Base-by-base conservation (phyloP, 2,888 invertebrate genomes). In the Vanessa cardui region DNA sequence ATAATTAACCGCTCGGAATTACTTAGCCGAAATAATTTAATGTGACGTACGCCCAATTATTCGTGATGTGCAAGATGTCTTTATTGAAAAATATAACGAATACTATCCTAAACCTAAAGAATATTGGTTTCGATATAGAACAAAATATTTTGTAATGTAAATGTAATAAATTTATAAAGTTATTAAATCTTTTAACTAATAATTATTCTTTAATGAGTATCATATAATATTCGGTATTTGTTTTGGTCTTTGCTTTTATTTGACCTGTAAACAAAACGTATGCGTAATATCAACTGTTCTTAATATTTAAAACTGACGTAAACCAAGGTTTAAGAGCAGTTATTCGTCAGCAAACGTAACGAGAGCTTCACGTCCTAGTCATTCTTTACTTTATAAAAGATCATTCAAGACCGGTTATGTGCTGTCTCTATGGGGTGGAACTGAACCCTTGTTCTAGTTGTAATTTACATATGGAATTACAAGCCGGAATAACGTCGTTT, bases 1-100 rank as follows among this genome's bases (percentile, higher is more conserved):
- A 90, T 92, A 92, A 92, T 92, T 92, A 92, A 92, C 92, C 91
- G 90, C 90, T 89, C 88, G 85, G 90, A 90, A 92, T 92, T 92
- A 92, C 92, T 92, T 91, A 92, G 92, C 85, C 84, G 92, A 92
- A 92, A 92, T 92, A 92, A 92, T 92, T 91, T 90, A 89, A 91
- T 91, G 89, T 89, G 90, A 92, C 92, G 87, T 86, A 82, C 81
- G 74, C 82, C 81, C 85, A 81, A 86, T 84, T 87, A 84, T 84
- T 79, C 76, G 76, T 75, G 81, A 78, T 76, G 78, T 75, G 75
- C 69, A 75, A 76, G 74, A 71, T 72, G 72, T 72, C 73, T 76
- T 76, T 76, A 77, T 76, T 74, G 74, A 73, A 72, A 52, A 54
- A 54, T 54, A 31, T n/a, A n/a, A 33, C n/a, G 2, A 12, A 21